phyloP scores from a whole-genome alignment of 2,888 invertebrate species.

The Plutella xylostella region DNA sequence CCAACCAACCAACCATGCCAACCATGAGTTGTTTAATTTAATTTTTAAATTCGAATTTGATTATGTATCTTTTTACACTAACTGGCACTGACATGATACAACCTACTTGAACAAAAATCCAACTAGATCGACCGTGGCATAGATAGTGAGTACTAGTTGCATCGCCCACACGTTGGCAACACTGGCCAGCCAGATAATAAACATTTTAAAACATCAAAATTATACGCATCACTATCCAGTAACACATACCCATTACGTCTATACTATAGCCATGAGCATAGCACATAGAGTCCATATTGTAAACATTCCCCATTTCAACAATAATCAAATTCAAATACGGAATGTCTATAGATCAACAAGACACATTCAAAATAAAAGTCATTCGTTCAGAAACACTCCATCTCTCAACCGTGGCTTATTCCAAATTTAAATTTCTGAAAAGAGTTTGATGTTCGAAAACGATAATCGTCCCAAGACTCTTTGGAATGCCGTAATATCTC shows the following conservation, averaged over 20 bases:
- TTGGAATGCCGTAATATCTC: constrained; percentile 61
- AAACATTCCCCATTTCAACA: too few species aligned
- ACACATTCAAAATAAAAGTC: constrained; percentile 51
- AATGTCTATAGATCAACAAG: constrained; percentile 41
- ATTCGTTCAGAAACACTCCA: constrained; percentile 48
- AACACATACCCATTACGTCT: too few species aligned
- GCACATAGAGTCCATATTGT: too few species aligned
- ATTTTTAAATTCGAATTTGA: too few species aligned
- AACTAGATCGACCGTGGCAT: constrained; percentile 49
- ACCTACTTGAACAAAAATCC: too few species aligned
- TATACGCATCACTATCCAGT: too few species aligned
- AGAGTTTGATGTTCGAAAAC: constrained; percentile 55
- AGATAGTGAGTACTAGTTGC: constrained; percentile 32
- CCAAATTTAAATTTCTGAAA: constrained; percentile 63
- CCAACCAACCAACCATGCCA: too few species aligned
- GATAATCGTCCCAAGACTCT: constrained; percentile 45
- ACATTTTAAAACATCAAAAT: constrained; percentile 26
- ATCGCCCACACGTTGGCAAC: constrained; percentile 50
- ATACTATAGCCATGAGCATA: too few species aligned
- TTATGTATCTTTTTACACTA: too few species aligned
- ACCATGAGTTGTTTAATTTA: too few species aligned
- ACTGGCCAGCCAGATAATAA: constrained; percentile 17
- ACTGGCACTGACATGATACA: too few species aligned
- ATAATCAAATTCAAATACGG: constrained; percentile 28
- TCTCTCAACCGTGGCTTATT: constrained; percentile 47